These are phyloP conservation scores for Conchocele bisecta DNA, from an alignment of 2,888 invertebrate species.

Conservation along the genomic window DNA sequence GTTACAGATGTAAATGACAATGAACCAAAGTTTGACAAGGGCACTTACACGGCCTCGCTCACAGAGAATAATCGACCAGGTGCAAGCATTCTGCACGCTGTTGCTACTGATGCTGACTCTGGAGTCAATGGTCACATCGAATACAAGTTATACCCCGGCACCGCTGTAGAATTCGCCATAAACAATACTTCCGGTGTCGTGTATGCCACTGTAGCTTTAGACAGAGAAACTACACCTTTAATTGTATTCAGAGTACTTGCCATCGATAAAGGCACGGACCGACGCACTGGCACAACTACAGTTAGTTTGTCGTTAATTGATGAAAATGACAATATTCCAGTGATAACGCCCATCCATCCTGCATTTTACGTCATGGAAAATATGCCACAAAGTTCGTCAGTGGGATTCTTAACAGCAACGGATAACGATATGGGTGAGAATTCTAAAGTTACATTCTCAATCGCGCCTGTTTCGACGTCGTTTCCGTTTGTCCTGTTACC, in stretches of 20 bases:
- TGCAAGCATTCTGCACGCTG: slow-evolving; percentile 89
- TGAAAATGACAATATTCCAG: slow-evolving; percentile 58
- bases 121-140: slow-evolving; percentile 62
- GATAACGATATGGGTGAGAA: slow-evolving; percentile 70
- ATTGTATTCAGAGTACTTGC: slow-evolving; percentile 57
- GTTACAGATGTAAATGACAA: slow-evolving; percentile 96
- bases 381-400: slow-evolving; percentile 19
- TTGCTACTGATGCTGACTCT: slow-evolving; percentile 89
- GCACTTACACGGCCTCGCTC: slow-evolving; percentile 53
- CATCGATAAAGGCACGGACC: slow-evolving; percentile 44
- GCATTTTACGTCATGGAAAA: slow-evolving; percentile 55
- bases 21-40: slow-evolving; percentile 90
- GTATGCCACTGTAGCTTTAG: slow-evolving; percentile 54
- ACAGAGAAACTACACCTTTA: slow-evolving; percentile 58
- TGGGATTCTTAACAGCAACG: slow-evolving; percentile 52
- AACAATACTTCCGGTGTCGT: slow-evolving; percentile 65
- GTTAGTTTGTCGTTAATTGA: slow-evolving; percentile 56
- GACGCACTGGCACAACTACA: slow-evolving; percentile 61
- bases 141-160: slow-evolving; percentile 50
- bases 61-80: slow-evolving; percentile 64
- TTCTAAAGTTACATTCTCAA: slow-evolving; percentile 47
- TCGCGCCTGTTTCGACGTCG: slow-evolving; percentile 34
- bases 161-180: slow-evolving; percentile 44
- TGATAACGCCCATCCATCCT: slow-evolving; percentile 47
- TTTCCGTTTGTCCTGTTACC: slow-evolving; percentile 65